These are phyloP conservation scores for Lycocerus yunnanus DNA, from an alignment of 2,888 invertebrate genomes.

Conservation along the genomic window DNA sequence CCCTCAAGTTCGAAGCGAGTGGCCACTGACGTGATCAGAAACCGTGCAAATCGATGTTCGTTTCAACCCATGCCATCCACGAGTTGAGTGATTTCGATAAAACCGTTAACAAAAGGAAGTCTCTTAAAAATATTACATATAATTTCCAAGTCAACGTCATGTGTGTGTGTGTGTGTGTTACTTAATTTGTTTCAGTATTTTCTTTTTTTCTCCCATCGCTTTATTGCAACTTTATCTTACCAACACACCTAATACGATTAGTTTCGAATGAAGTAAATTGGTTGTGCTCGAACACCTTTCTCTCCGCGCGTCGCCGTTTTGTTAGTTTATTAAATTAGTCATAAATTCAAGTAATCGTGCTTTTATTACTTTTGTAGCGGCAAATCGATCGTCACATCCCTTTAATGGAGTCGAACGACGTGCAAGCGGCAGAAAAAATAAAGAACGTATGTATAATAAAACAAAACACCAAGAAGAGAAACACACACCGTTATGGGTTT, in stretches of 20 bases:
- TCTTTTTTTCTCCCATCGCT: not conserved
- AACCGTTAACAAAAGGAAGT: constrained; percentile 14
- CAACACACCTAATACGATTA: not conserved
- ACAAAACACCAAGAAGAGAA: constrained; percentile 47
- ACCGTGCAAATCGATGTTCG: constrained; percentile 56
- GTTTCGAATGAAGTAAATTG: not conserved
- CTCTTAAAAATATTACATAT: not conserved
- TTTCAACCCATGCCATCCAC: constrained; percentile 45
- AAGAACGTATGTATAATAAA: too few relatives aligned
- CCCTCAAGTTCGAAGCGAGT: constrained; percentile 49
- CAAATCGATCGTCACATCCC: not conserved
- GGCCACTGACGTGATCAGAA: constrained; percentile 55
- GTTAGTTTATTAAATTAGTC: not conserved
- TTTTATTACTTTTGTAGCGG: not conserved
- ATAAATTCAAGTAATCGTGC: not conserved
- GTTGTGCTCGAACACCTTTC: not conserved
- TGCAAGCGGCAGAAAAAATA: too few relatives aligned
- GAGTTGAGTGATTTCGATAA: constrained; percentile 25
- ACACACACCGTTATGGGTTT: constrained; percentile 40
- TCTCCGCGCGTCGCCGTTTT: too few relatives aligned
- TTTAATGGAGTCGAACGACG: too few relatives aligned
- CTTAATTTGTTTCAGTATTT: not conserved
- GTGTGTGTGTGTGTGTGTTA: too few relatives aligned
- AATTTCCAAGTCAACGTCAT: not conserved
- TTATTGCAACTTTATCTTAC: not conserved